phyloP scores from a whole-genome alignment of 2,797 vertebrate genomes.

The Amazona finschi region DNA sequence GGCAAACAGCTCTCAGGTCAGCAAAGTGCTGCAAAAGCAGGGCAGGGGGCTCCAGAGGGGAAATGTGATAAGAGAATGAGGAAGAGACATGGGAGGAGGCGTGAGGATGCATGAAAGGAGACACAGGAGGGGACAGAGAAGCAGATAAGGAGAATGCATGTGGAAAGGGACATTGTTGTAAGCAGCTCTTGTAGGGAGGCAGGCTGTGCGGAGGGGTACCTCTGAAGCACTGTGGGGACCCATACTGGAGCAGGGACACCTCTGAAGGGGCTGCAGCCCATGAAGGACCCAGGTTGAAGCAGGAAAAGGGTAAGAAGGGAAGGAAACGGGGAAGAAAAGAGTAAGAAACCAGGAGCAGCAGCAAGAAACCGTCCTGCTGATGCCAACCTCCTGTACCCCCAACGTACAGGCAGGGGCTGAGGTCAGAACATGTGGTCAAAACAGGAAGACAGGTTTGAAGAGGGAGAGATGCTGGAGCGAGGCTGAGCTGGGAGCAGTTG shows the following conservation, averaged over 20 bases:
- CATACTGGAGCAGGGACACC: neutral
- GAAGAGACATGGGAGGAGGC: neutral
- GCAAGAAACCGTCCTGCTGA: neutral
- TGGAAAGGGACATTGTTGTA: neutral
- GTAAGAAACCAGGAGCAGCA: neutral
- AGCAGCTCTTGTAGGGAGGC: neutral
- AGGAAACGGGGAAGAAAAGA: neutral
- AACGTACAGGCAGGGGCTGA: neutral
- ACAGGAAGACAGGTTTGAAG: neutral
- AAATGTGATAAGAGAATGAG: neutral
- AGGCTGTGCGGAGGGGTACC: neutral
- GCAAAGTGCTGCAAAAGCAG: neutral
- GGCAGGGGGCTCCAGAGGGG: neutral
- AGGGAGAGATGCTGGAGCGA: neutral
- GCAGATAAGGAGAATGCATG: neutral
- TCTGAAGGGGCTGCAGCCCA: neutral
- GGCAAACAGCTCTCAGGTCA: neutral
- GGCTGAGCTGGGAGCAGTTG: neutral
- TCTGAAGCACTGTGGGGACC: neutral
- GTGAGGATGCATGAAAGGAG: rapidly evolving
- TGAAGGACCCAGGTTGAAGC: neutral
- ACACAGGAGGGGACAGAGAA: neutral
- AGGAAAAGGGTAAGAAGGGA: neutral
- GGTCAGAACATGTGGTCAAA: rapidly evolving
- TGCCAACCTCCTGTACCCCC: neutral